Percentiles rank a stretch among this genome's conserved stretches.
Evolutionary conservation across 2,113 vertebrate genomes (phyloP).

Genomic region (Leucoraja erinaceus): DNA sequence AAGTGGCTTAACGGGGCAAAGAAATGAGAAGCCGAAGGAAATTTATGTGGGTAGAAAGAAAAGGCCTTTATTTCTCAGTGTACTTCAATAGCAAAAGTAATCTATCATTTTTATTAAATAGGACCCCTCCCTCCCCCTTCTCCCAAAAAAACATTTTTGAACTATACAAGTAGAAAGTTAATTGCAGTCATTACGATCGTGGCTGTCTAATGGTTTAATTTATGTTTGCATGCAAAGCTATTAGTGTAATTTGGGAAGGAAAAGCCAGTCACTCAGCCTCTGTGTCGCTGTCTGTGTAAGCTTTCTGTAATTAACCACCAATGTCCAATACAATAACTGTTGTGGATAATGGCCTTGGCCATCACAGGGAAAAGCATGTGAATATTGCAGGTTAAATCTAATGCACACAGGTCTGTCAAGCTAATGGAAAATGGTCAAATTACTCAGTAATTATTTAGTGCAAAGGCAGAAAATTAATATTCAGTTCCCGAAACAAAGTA

Average conservation of each 20-base stretch:
- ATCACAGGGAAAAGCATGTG: conserved; percentile 45
- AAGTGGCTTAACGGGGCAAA: not conserved
- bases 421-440: conserved; percentile 46
- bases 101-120: conserved; percentile 41
- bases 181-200: conserved; percentile 46
- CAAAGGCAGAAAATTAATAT: conserved; percentile 45
- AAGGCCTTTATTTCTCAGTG: not conserved
- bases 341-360: conserved; percentile 44
- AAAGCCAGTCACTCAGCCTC: not conserved
- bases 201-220: conserved; percentile 48
- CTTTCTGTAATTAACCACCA: conserved; percentile 43
- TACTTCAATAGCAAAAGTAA: conserved; percentile 1
- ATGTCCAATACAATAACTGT: conserved; percentile 45
- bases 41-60: not conserved
- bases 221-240: conserved; percentile 44
- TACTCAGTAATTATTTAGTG: conserved; percentile 46
- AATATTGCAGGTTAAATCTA: conserved; percentile 41
- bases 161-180: conserved; percentile 43
- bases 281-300: conserved; percentile 10
- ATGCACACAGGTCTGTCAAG: conserved; percentile 44
- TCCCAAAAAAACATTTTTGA: conserved; percentile 38
- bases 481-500: not conserved
- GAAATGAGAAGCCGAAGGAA: not conserved
- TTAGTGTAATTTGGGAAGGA: conserved; percentile 41
- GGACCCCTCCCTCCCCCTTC: not conserved